A percentile compares a stretch with the other conserved stretches of the same genome.
phyloP scores from a whole-genome alignment of 2,113 vertebrate species.

The Tetrax tetrax region DNA sequence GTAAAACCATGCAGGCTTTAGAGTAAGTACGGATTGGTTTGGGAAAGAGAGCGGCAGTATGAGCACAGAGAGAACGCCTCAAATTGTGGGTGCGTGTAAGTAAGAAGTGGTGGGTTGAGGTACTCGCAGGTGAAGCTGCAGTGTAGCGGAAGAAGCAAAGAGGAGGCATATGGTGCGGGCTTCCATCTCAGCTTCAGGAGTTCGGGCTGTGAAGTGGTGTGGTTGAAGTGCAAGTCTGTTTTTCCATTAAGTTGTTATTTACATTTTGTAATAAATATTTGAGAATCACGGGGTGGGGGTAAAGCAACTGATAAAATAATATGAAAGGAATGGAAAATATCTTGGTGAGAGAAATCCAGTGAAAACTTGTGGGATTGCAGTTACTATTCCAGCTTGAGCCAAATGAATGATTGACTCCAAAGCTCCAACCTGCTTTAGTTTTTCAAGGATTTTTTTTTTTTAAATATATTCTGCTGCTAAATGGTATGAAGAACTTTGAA shows the following conservation, averaged over 20 bases:
- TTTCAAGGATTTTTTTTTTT: neutral
- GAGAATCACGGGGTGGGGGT: accelerated
- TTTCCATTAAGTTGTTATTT: neutral
- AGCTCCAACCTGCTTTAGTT: neutral
- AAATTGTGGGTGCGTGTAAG: accelerated
- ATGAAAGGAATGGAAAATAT: neutral
- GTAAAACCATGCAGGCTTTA: accelerated
- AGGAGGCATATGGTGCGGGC: neutral
- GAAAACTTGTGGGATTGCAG: neutral
- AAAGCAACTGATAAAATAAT: neutral
- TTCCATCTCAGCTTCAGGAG: neutral
- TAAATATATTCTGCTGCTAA: neutral
- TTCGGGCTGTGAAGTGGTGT: neutral
- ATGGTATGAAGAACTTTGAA: neutral
- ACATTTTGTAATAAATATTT: neutral
- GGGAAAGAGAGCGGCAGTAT: neutral
- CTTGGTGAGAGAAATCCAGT: neutral
- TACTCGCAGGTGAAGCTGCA: neutral
- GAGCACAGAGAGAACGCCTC: accelerated
- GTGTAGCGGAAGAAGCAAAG: neutral
- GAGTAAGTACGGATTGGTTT: neutral
- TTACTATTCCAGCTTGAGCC: neutral
- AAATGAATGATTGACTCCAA: neutral
- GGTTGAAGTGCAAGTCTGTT: neutral
- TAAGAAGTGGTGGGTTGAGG: neutral